phyloP scores from a whole-genome alignment of 1,140 invertebrate species.

The Pomacea maculata region DNA sequence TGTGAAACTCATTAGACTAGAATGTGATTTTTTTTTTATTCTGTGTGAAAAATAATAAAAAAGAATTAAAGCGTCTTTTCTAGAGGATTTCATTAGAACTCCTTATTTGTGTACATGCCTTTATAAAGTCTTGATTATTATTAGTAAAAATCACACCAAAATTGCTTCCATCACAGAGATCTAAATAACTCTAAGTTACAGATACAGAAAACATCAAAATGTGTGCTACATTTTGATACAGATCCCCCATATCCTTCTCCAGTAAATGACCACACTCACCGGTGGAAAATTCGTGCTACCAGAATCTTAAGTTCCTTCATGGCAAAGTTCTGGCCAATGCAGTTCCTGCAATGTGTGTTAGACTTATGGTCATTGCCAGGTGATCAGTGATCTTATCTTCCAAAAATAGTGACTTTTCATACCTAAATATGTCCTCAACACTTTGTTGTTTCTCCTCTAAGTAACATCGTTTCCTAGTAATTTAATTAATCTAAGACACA shows the following conservation, averaged over 20 bases:
- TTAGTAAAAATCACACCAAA: no score
- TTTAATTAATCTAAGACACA: not conserved
- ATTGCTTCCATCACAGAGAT: no score
- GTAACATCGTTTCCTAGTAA: not conserved
- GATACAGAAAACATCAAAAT: not conserved
- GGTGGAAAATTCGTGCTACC: slow-evolving; percentile 41
- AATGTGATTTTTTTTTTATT: no score
- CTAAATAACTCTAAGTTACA: no score
- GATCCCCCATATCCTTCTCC: not conserved
- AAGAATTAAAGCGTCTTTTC: no score
- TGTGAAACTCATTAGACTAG: no score
- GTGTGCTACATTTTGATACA: not conserved
- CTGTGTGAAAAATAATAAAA: no score
- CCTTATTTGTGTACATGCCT: no score
- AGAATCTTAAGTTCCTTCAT: slow-evolving; percentile 45
- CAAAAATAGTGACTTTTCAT: not conserved
- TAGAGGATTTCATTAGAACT: no score
- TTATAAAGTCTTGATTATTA: no score
- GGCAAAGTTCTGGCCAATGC: slow-evolving; percentile 53
- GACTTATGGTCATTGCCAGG: not conserved
- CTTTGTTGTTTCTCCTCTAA: no score
- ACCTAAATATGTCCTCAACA: not conserved
- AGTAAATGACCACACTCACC: slow-evolving; percentile 27
- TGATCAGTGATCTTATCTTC: not conserved
- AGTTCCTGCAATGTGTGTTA: slow-evolving; percentile 38